Evolutionary conservation across 2,113 vertebrate species (phyloP).

Genomic region (Saguinus imperator): DNA sequence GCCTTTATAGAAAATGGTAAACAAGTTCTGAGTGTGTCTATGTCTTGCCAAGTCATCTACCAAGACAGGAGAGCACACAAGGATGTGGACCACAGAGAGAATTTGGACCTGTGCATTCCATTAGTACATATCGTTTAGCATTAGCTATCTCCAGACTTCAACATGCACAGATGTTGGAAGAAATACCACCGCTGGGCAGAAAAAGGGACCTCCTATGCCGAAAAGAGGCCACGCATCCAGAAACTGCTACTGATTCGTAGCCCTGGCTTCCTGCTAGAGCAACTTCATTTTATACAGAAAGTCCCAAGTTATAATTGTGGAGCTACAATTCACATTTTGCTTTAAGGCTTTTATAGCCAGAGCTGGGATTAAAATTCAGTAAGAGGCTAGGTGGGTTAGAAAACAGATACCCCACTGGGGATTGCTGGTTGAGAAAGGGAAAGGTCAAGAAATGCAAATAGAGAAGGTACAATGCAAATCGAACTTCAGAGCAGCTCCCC

Average conservation of each 20-base stretch:
- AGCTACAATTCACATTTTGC: not conserved
- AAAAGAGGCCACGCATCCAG: not conserved
- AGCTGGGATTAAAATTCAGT: not conserved
- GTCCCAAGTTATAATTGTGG: not conserved
- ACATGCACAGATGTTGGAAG: not conserved
- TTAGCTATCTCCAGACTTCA: not conserved
- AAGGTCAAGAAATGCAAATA: slow-evolving; percentile 53
- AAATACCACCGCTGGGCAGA: not conserved
- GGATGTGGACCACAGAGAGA: not conserved
- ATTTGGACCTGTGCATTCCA: not conserved
- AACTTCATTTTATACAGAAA: not conserved
- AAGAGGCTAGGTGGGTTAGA: not conserved
- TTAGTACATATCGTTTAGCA: too few species aligned
- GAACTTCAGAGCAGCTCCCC: not conserved
- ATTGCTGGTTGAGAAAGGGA: not conserved
- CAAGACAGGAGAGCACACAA: not conserved
- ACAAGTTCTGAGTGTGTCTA: not conserved
- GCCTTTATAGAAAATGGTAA: not conserved
- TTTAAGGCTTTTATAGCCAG: not conserved
- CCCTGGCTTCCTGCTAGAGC: not conserved
- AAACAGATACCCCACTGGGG: not conserved
- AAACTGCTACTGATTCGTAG: not conserved
- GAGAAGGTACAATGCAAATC: not conserved
- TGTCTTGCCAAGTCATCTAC: not conserved
- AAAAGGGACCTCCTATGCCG: too few species aligned